Evolutionary conservation across 2,888 invertebrate species (phyloP).

Genomic region (Neelides folsomi): DNA sequence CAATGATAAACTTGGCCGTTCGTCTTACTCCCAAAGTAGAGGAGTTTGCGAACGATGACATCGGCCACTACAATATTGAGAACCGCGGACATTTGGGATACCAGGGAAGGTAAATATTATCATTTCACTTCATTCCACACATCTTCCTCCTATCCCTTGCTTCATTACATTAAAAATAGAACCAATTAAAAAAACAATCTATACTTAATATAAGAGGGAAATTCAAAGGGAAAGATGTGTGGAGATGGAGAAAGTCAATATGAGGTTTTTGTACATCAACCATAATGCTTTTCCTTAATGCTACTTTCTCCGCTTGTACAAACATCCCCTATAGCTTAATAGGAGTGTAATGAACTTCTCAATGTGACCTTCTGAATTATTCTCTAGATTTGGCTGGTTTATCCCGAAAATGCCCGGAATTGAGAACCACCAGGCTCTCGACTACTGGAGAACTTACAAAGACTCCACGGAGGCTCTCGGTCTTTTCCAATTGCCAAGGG

Average conservation of each 20-base stretch:
- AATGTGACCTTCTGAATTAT: neutral
- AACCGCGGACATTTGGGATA: constrained; percentile 31
- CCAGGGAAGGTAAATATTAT: constrained; percentile 21
- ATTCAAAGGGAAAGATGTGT: no score
- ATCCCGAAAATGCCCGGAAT: constrained; percentile 41
- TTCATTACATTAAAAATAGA: neutral
- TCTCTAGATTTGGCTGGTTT: constrained; percentile 50
- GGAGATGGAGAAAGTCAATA: no score
- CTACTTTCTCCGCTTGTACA: neutral
- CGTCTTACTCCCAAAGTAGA: constrained; percentile 54
- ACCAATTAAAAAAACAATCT: neutral
- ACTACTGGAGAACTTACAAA: constrained; percentile 48
- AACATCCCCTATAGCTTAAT: neutral
- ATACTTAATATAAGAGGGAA: no score
- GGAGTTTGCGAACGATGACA: constrained; percentile 20
- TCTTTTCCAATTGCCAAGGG: constrained; percentile 41
- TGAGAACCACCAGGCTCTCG: constrained; percentile 36
- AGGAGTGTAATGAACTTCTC: neutral
- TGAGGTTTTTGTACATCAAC: no score
- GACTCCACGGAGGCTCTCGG: constrained; percentile 39
- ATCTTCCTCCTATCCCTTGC: neutral
- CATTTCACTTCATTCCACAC: neutral
- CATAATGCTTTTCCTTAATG: neutral
- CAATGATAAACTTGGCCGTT: constrained; percentile 52
- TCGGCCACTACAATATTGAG: constrained; percentile 17